Conservation (phyloP, 2,113 vertebrate species). For the Morone chrysops region DNA sequence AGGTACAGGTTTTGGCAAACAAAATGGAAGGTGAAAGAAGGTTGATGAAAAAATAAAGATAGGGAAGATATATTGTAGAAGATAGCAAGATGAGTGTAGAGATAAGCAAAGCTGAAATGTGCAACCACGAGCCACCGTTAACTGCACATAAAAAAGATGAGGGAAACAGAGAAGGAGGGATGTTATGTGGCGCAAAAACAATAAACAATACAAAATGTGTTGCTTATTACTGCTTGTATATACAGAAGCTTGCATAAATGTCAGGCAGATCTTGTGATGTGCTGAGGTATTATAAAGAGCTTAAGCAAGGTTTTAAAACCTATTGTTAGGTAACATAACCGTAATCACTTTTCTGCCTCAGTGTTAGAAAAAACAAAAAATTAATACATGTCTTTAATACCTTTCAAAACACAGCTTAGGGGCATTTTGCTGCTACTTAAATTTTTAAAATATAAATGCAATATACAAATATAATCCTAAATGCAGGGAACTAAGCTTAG, state of each 20-base stretch:
- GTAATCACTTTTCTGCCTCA: slow-evolving; percentile 29
- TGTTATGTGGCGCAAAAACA: neutral
- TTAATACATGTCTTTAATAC: slow-evolving; percentile 19
- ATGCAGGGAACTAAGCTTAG: neutral
- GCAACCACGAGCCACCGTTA: neutral
- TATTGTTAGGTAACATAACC: slow-evolving; percentile 38
- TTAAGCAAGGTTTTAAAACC: slow-evolving; percentile 39
- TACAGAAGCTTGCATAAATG: slow-evolving; percentile 13
- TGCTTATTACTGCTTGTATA: neutral
- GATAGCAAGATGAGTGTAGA: neutral
- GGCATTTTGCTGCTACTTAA: slow-evolving; percentile 4
- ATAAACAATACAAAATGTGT: neutral
- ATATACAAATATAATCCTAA: slow-evolving; percentile 28
- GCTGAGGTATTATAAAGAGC: slow-evolving; percentile 30
- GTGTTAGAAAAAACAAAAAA: slow-evolving; percentile 21
- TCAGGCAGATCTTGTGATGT: slow-evolving; percentile 9
- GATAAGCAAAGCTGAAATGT: neutral
- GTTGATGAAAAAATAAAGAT: neutral
- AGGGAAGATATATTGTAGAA: neutral
- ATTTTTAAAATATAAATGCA: slow-evolving; percentile 1
- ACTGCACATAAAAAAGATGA: neutral
- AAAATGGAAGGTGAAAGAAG: slow-evolving; percentile 13
- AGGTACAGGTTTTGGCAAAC: neutral
- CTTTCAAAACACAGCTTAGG: slow-evolving; percentile 25
- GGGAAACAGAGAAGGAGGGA: neutral